Conservation (phyloP, 2,888 invertebrate species). For the Acleris emargana region DNA sequence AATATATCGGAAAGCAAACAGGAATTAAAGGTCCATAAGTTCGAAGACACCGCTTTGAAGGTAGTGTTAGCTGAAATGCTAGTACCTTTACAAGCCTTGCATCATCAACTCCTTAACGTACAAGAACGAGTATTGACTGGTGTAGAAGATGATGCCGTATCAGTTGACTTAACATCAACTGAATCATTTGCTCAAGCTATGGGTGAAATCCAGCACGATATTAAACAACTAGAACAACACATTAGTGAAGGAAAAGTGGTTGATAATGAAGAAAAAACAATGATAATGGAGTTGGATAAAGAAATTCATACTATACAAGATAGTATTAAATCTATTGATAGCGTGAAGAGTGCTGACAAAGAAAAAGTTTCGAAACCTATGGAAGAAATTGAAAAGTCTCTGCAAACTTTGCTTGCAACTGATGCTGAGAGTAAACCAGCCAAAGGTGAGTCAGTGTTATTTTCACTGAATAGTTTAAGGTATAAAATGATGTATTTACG, state of each 20-base stretch:
- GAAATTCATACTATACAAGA: constrained; percentile 66
- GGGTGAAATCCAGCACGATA: constrained; percentile 66
- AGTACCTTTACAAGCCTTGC: constrained; percentile 61
- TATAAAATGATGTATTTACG: too few relatives aligned
- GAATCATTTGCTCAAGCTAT: constrained; percentile 67
- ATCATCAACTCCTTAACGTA: constrained; percentile 59
- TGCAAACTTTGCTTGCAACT: constrained; percentile 52
- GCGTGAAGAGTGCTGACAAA: constrained; percentile 45
- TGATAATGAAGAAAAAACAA: constrained; percentile 54
- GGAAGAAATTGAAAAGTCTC: constrained; percentile 58
- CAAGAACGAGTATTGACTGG: constrained; percentile 63
- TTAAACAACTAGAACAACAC: constrained; percentile 54
- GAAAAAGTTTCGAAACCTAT: constrained; percentile 58
- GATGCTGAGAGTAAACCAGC: constrained; percentile 47
- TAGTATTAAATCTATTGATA: constrained; percentile 62
- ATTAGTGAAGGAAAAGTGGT: constrained; percentile 50
- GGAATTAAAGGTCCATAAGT: constrained; percentile 46
- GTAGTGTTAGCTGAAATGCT: constrained; percentile 60
- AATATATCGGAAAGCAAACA: constrained; percentile 42
- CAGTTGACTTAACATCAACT: constrained; percentile 60
- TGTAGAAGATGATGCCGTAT: constrained; percentile 57
- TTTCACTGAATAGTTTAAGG: background rate
- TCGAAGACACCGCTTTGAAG: constrained; percentile 53
- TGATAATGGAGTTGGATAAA: constrained; percentile 64
- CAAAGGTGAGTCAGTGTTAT: constrained; percentile 55